A percentile compares a stretch with the other conserved stretches of the same genome.
These are phyloP conservation scores for Papilio protenor DNA, from an alignment of 2,888 invertebrate genomes.

Conservation along the genomic window DNA sequence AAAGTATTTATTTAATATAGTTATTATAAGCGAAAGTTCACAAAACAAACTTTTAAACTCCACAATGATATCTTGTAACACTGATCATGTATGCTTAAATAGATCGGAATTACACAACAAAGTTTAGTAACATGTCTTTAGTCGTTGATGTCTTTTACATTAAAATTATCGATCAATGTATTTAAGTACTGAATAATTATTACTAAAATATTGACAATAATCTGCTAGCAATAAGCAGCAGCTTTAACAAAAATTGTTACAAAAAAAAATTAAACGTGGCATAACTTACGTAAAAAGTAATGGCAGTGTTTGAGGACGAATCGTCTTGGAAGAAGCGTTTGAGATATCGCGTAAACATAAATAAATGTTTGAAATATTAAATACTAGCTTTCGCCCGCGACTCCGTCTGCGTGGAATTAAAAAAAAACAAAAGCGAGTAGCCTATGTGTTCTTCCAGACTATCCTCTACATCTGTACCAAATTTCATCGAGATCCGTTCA, in stretches of 20 bases:
- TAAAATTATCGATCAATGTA: neutral
- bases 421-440: no score
- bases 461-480: no score
- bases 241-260: no score
- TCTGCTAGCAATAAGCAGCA: neutral
- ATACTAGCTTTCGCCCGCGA: no score
- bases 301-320: neutral
- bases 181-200: neutral
- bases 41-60: neutral
- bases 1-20: neutral
- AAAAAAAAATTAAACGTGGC: no score
- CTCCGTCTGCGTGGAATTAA: no score
- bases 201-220: neutral
- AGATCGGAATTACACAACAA: neutral
- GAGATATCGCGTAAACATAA: neutral
- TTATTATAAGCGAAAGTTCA: neutral
- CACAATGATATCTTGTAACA: neutral
- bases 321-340: neutral
- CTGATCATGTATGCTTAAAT: no score
- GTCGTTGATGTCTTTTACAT: slow-evolving; percentile 5
- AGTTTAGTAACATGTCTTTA: neutral
- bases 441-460: no score
- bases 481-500: no score
- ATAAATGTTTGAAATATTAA: neutral
- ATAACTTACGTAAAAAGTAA: neutral